Base-by-base conservation (phyloP, 2,888 invertebrate genomes). In the Rhimphoctona megacephalus region DNA sequence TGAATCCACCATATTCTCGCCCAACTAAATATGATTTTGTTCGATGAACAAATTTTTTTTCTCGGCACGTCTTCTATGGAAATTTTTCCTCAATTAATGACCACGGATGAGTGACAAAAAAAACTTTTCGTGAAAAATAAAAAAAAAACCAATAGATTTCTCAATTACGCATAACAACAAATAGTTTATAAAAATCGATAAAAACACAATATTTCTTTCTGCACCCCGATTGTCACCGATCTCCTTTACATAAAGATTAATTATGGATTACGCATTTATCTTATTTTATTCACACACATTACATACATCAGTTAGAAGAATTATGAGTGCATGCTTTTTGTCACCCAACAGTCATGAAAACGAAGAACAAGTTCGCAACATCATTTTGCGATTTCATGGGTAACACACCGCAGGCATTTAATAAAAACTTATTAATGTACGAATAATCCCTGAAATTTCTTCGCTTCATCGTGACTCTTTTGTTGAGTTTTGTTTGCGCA, bases 391-490 rank as follows among this genome's bases (percentile, higher is more conserved):
- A 74, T 43, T 81, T 43, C 0, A 73, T 46, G 46, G 85, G 85
- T 46, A 85, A 73, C 9, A 73, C 54, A 11, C 85, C 85, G 25
- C 73, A 69, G 1, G 61, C 30, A 22, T 76, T 25, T 11, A 85
- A 49, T 67, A 85, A 25, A 36, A 54, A 52, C 64, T 73, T 82
- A 36, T 85, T 85, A 43, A 82, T 52, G 57, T 74, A 73, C n/a
- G 80, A 82, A 67, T 85, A 85, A 46, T 85, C 43, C 6, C 33
- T 39, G 57, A 85, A 85, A 49, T n/a, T 66, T 77, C 49, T 39
- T 64, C 49, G 70, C 17, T 49, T 80, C 78, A 78, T 78, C 14
- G 3, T 67, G 49, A 43, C 7, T n/a, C 64, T 19, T 43, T 30
- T 33, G 14, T 46, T 25, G 19, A 39, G 30, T 30, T 61, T 74